Evolutionary conservation across 1,140 invertebrate genomes (phyloP).

Genomic region (Neuroterus valhalla): DNA sequence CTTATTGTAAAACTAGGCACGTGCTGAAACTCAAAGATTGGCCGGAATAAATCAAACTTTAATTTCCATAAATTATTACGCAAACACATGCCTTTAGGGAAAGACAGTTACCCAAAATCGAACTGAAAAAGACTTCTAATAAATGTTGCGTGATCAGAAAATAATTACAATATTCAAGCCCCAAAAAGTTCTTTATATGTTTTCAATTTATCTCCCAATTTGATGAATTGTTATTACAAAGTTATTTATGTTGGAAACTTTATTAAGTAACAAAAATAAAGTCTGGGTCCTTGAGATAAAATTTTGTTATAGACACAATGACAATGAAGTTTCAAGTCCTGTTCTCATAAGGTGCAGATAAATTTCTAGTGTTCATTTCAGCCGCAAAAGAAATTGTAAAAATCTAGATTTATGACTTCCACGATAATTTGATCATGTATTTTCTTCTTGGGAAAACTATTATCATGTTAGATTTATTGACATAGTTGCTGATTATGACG

Average conservation of each 20-base stretch:
- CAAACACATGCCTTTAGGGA: no score
- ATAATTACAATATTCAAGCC: no score
- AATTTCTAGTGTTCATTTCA: background rate
- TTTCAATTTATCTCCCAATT: no score
- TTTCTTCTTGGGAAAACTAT: background rate
- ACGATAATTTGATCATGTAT: constrained; percentile 16
- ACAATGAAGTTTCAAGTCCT: background rate
- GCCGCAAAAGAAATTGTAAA: background rate
- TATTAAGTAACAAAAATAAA: no score
- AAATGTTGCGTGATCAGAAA: no score
- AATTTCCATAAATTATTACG: background rate
- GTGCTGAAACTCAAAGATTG: constrained; percentile 1
- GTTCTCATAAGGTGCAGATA: background rate
- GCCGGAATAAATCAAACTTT: background rate
- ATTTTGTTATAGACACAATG: background rate
- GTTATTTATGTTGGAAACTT: no score
- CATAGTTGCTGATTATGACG: constrained; percentile 9
- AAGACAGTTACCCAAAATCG: no score
- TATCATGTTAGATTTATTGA: constrained; percentile 16
- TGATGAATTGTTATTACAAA: no score
- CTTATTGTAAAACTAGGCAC: background rate
- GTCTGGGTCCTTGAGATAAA: background rate
- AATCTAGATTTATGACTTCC: background rate
- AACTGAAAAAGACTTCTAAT: no score
- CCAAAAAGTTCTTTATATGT: no score